Evolutionary conservation across 2,888 invertebrate species (phyloP).

Genomic region (Itoplectis maculator): DNA sequence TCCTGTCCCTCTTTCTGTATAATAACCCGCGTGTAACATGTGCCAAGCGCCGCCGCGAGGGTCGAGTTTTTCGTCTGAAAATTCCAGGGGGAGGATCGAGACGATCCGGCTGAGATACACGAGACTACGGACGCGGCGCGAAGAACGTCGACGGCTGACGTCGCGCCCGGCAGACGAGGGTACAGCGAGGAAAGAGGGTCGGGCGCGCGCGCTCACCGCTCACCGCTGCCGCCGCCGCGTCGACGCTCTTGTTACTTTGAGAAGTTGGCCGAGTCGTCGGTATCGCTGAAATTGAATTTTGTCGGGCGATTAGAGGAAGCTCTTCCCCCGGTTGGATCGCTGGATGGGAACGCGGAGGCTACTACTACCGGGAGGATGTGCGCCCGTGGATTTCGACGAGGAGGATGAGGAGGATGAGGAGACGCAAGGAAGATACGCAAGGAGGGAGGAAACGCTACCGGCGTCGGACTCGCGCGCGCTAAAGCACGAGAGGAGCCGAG

Average conservation of each 20-base stretch:
- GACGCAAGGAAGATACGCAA: not conserved
- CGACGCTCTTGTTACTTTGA: slow-evolving; percentile 55
- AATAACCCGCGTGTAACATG: slow-evolving; percentile 1
- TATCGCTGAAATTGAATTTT: slow-evolving; percentile 67
- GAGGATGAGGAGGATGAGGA: not conserved
- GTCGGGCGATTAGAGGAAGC: slow-evolving; percentile 66
- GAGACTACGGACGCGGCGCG: not conserved
- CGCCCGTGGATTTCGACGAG: not conserved
- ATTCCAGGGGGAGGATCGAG: not conserved
- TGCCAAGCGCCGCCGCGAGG: not conserved
- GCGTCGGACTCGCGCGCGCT: too few species aligned
- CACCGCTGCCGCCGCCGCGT: slow-evolving; percentile 1
- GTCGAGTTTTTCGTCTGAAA: not conserved
- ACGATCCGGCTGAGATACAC: too few species aligned
- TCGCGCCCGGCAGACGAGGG: slow-evolving; percentile 17
- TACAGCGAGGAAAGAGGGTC: slow-evolving; percentile 37
- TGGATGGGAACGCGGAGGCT: slow-evolving; percentile 16
- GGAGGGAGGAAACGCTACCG: too few species aligned
- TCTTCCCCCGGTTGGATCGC: slow-evolving; percentile 19
- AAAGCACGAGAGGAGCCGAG: too few species aligned
- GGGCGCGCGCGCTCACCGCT: not conserved
- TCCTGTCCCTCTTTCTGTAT: too few species aligned
- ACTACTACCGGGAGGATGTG: not conserved
- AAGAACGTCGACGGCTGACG: slow-evolving; percentile 25
- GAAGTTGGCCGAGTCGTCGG: slow-evolving; percentile 59